Base-by-base conservation (phyloP, 1,140 invertebrate genomes). In the Oscheius sp. region DNA sequence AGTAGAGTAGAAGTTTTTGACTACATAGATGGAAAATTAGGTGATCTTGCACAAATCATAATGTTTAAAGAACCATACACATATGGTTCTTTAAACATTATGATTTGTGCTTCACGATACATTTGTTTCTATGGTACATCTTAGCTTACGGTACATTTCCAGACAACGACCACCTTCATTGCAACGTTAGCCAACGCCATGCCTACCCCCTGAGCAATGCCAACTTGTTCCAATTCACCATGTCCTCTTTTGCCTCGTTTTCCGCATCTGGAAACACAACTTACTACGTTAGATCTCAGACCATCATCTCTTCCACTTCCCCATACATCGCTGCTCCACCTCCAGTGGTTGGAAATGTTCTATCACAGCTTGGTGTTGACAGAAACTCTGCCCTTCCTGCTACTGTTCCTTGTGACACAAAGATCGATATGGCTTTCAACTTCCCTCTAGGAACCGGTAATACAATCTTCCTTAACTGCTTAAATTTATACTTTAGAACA, bases 281-380 rank as follows among this genome's bases (percentile, higher is more conserved):
- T 15, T 55, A 55, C 23, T 20, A 55, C 4, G 4, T 4, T 7
- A 55, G 49, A 23, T 7, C 61, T 26, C 61, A 63, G 31, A 63
- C 61, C 61, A 34, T 36, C 31, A 34, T 63, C 31, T 26, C 31
- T 32, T 63, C 61, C 15, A 38, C 61, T 32, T 63, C 61, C 23
- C 61, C 10, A 10, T 63, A 15, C 61, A 63, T 63, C 18, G 36
- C 61, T n/a, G 61, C 61, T 63, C 61, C 61, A 13, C 7, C 10
- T 13, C 18, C 32, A 18, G 15, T 63, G 10, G 31, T 42, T n/a
- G 15, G 4, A 4, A 34, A 63, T n/a, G 61, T 63, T 26, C 61
- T 63, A 10, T 0, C 10, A 26, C 23, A 32, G 61, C 15, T 63
- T 26, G 61, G 61, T 32, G 28, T 63, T 34, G 15, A 13, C 31